phyloP scores from a whole-genome alignment of 2,113 vertebrate species.

The Otis tarda region DNA sequence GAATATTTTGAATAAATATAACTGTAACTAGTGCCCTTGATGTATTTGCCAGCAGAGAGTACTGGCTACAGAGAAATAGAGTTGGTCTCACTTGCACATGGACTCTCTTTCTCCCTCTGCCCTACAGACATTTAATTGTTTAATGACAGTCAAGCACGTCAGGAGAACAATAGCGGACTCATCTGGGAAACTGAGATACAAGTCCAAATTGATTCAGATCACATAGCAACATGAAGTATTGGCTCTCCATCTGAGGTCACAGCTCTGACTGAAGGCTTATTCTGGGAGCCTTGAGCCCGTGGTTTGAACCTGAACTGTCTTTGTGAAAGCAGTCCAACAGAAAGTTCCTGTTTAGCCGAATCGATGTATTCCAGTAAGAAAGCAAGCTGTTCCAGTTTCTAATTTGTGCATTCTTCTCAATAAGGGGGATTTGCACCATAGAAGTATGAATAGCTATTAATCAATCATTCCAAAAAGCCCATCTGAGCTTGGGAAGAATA shows the following conservation, averaged over 20 bases:
- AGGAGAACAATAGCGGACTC: rapidly evolving
- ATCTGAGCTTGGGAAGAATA: not conserved
- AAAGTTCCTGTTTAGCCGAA: not conserved
- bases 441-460: constrained; percentile 20
- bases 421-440: not conserved
- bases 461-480: not conserved
- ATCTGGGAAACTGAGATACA: not conserved
- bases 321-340: not conserved
- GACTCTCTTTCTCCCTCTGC: not conserved
- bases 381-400: not conserved
- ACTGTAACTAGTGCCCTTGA: not conserved
- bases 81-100: not conserved
- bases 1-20: not conserved
- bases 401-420: not conserved
- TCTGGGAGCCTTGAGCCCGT: not conserved
- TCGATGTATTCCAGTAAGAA: not conserved
- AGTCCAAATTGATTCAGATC: not conserved
- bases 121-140: not conserved
- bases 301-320: not conserved
- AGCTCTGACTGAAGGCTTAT: not conserved
- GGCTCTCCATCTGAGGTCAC: not conserved
- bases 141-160: not conserved
- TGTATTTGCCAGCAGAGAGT: not conserved
- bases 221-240: not conserved
- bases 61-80: not conserved